These are phyloP conservation scores for Automeris io DNA, from an alignment of 2,888 invertebrate species.

Conservation along the genomic window DNA sequence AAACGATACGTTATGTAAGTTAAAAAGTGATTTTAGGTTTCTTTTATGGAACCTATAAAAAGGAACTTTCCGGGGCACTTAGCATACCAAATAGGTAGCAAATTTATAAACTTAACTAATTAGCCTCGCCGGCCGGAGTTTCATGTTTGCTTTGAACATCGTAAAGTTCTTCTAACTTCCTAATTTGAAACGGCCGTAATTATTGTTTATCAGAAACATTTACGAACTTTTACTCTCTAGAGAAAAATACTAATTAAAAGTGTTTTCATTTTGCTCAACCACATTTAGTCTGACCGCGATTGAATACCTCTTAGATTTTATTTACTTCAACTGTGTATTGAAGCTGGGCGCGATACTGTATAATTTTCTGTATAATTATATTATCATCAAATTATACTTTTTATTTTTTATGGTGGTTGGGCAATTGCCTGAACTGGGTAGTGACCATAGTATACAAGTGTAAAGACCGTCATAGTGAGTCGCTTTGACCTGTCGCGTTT, in stretches of 20 bases:
- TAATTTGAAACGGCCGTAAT: constrained; percentile 58
- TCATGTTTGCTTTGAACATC: constrained; percentile 58
- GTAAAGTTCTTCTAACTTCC: constrained; percentile 52
- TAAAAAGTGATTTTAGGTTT: constrained; percentile 27
- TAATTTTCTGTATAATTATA: too few species aligned
- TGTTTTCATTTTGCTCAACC: neutral
- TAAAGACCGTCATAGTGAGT: too few species aligned
- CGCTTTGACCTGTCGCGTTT: too few species aligned
- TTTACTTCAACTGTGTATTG: too few species aligned
- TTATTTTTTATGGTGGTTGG: too few species aligned
- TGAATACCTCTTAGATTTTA: neutral
- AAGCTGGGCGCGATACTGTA: too few species aligned
- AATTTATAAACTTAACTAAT: constrained; percentile 70
- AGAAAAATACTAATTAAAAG: constrained; percentile 34
- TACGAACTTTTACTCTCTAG: constrained; percentile 29
- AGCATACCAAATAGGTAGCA: constrained; percentile 71
- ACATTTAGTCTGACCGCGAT: too few species aligned
- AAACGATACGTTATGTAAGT: constrained; percentile 17
- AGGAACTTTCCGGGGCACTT: constrained; percentile 45
- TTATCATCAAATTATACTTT: too few species aligned
- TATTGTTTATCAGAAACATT: constrained; percentile 50
- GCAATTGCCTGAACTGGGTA: too few species aligned
- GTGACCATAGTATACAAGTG: too few species aligned
- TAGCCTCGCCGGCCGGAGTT: constrained; percentile 53
- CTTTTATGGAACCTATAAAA: constrained; percentile 32